Base-by-base conservation (phyloP, 1,140 invertebrate genomes). In the Cyclargus thomasi region DNA sequence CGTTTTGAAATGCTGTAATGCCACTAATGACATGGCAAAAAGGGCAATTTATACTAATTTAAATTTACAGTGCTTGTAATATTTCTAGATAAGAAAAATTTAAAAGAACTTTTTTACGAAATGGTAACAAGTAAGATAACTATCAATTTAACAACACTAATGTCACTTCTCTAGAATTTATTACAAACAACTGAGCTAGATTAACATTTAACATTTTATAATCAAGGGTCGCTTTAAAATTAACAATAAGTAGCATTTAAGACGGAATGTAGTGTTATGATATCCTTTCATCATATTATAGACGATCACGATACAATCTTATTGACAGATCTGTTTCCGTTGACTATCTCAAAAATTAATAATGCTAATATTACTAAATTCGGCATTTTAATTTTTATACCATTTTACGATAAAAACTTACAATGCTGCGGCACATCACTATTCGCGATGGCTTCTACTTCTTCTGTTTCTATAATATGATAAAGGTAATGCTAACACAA, bases 221-320 rank as follows among this genome's bases (percentile, higher is more conserved):
- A 59, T 59, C 0, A 59, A 59, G 71, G 70, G 74, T 78, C 71
- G 75, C 77, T 79, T 47, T 78, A 76, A 77, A 78, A 76, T 78
- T 77, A 74, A 72, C 74, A 71, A 73, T 71, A 74, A 78, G 64
- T 72, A 74, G 70, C 68, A 55, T 47, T 47, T 63, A 82, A 72
- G 79, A 74, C 72, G 74, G 72, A 74, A 69, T 80, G 78, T 80
- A 80, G 75, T 80, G 78, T 71, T 78, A 75, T 70, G 73, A 78
- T 77, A 79, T 76, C 75, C 69, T 75, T 80, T 77, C 63, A 59
- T 59, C 55, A 59, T 59, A 59, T 59, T 59, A 59, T 59, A 20
- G 55, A 59, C 20, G 55, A 10, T 59, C 7, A 59, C 17, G 17
- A 20, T 3, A 59, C 55, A 18, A 59, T 59, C 55, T 59, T 59